A percentile compares a stretch with the other conserved stretches of the same genome.
These are phyloP conservation scores for Poeciliopsis retropinna DNA, from an alignment of 2,113 vertebrate species.

Conservation along the genomic window DNA sequence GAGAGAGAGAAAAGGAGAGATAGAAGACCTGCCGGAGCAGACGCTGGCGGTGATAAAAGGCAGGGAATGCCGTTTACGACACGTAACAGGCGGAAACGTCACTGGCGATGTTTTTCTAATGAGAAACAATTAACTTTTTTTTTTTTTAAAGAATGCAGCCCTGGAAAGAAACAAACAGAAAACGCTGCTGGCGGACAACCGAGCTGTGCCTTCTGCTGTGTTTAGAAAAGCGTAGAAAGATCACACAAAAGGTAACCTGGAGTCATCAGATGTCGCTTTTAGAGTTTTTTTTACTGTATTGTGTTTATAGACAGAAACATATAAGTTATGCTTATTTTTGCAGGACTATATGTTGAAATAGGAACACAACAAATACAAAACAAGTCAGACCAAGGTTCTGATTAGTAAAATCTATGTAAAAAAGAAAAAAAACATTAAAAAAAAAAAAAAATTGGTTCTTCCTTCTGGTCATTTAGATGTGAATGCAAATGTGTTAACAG, in stretches of 20 bases:
- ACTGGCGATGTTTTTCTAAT: neutral
- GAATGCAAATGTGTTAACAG: neutral
- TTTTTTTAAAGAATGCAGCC: neutral
- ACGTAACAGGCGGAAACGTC: slow-evolving; percentile 25
- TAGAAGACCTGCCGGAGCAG: slow-evolving; percentile 8
- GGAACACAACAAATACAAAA: neutral
- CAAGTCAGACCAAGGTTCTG: too few relatives aligned
- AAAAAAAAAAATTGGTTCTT: neutral
- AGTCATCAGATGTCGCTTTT: neutral
- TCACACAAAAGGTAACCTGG: neutral
- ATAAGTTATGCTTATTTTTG: neutral
- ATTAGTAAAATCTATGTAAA: too few relatives aligned
- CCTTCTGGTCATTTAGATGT: neutral
- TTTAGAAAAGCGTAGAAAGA: neutral
- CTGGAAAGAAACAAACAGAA: neutral
- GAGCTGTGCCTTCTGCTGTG: neutral
- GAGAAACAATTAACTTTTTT: slow-evolving; percentile 17
- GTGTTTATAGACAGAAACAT: neutral
- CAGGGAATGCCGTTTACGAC: slow-evolving; percentile 44
- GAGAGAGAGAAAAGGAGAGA: slow-evolving; percentile 5
- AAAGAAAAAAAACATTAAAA: neutral
- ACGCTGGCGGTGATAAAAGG: slow-evolving; percentile 43
- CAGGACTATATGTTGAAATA: neutral
- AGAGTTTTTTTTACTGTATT: neutral
- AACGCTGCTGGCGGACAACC: neutral